A percentile compares a stretch with the other conserved stretches of the same genome.
phyloP scores from a whole-genome alignment of 2,888 invertebrate genomes.

The Drosophila birchii region DNA sequence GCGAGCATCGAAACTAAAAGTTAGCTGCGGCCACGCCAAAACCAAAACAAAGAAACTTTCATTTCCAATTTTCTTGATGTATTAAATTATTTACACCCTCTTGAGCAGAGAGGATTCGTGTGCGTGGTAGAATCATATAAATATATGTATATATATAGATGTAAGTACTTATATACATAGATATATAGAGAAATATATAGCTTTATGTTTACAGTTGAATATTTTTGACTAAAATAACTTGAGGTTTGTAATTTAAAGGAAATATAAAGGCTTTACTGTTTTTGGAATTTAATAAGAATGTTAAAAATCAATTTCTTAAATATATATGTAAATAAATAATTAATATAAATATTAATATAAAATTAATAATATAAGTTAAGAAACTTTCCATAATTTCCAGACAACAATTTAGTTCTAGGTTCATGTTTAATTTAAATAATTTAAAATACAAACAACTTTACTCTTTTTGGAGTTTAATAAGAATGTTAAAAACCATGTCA shows the following conservation, averaged over 20 bases:
- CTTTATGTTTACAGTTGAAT: neutral
- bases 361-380: no score
- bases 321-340: no score
- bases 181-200: neutral
- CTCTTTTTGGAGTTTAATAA: no score
- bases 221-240: neutral
- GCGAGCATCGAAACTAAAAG: slow-evolving; percentile 75
- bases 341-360: no score
- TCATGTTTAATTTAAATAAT: no score
- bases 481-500: no score
- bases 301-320: neutral
- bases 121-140: slow-evolving; percentile 46
- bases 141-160: slow-evolving; percentile 2
- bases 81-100: slow-evolving; percentile 83
- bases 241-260: neutral
- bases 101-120: slow-evolving; percentile 78
- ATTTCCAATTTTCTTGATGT: slow-evolving; percentile 83
- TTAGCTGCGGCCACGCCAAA: slow-evolving; percentile 70
- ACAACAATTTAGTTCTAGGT: no score
- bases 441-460: no score
- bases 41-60: slow-evolving; percentile 81
- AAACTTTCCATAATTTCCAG: no score
- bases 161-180: neutral
- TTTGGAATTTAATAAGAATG: neutral
- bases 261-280: neutral